A percentile compares a stretch with the other conserved stretches of the same genome.
These are phyloP conservation scores for Dreissena rostriformis DNA, from an alignment of 1,140 invertebrate species.

Conservation along the genomic window DNA sequence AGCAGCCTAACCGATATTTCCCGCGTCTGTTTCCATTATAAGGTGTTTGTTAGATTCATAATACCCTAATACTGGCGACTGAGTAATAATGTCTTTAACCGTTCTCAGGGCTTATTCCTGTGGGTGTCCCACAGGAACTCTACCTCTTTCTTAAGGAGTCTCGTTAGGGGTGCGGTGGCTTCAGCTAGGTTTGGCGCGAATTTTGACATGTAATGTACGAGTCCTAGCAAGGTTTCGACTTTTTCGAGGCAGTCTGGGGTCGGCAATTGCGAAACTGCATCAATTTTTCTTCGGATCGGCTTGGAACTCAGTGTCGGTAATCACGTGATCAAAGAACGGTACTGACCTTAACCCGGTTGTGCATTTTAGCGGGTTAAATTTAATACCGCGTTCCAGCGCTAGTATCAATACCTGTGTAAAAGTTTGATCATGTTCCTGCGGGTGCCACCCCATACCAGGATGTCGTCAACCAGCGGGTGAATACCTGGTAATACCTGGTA, in stretches of 20 bases:
- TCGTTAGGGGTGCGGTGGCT: background rate
- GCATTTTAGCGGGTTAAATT: no score
- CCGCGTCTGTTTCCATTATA: constrained; percentile 75
- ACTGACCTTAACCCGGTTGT: no score
- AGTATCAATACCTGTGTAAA: no score
- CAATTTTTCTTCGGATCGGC: background rate
- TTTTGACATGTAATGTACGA: constrained; percentile 2
- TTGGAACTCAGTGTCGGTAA: background rate
- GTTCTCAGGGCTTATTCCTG: background rate
- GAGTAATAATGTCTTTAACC: constrained; percentile 5
- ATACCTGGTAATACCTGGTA: no score
- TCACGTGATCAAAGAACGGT: constrained; percentile 22
- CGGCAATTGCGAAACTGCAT: background rate
- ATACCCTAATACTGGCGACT: constrained; percentile 2
- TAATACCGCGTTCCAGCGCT: no score
- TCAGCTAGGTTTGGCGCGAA: constrained; percentile 1
- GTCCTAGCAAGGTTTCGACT: background rate
- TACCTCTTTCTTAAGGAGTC: background rate
- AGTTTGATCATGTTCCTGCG: no score
- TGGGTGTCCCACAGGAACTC: constrained; percentile 10
- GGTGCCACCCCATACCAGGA: no score
- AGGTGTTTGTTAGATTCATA: background rate
- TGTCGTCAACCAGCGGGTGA: no score
- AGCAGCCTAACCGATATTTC: constrained; percentile 77
- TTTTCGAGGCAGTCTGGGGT: background rate